Conservation (phyloP, 2,113 vertebrate species). For the Carassius gibelio region DNA sequence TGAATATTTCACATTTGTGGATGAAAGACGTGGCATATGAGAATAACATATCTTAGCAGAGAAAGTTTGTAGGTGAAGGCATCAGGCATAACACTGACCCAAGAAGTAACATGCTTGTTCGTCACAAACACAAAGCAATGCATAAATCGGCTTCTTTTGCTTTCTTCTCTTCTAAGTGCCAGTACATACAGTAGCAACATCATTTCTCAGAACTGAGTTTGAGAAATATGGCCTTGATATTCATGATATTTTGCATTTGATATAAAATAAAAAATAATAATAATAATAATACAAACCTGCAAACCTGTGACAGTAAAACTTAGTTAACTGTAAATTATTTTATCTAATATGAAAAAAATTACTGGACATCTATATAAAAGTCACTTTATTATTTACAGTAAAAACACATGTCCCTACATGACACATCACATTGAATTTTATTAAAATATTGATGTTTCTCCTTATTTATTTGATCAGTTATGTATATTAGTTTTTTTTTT, state of each 20-base stretch:
- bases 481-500: neutral
- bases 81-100: neutral
- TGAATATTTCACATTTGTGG: neutral
- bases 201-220: neutral
- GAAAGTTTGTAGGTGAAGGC: neutral
- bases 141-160: neutral
- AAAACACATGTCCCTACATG: neutral
- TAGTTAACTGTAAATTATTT: neutral
- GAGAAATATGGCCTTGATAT: neutral
- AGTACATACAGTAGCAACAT: neutral
- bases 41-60: neutral
- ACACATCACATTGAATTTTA: neutral
- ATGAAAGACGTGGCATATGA: neutral
- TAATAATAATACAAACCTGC: too few species aligned
- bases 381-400: too few species aligned
- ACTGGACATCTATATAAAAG: too few species aligned
- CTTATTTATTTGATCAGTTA: neutral
- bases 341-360: neutral
- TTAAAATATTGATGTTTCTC: neutral
- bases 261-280: too few species aligned
- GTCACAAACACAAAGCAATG: neutral
- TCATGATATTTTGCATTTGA: too few species aligned
- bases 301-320: too few species aligned
- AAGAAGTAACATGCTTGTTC: neutral
- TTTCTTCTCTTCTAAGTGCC: neutral